Conservation (phyloP, 2,113 vertebrate genomes). For the Clinocottus analis region DNA sequence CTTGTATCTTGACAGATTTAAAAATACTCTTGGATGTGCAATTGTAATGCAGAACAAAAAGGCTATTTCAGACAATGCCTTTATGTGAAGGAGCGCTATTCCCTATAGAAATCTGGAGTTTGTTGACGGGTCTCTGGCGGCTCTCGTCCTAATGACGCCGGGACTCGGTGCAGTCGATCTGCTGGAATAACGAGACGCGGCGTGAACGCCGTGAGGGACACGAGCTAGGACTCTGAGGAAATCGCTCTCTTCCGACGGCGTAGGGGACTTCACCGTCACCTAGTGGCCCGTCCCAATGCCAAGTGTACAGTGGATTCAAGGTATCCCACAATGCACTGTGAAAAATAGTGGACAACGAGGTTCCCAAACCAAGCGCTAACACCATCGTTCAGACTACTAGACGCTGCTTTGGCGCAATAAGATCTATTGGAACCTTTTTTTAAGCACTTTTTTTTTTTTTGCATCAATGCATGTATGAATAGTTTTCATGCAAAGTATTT, state of each 20-base stretch:
- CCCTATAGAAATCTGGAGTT: conserved; percentile 47
- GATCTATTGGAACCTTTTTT: no score
- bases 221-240: neutral
- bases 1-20: conserved; percentile 41
- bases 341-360: neutral
- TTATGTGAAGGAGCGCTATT: conserved; percentile 42
- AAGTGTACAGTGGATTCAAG: neutral
- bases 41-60: conserved; percentile 30
- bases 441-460: no score
- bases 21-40: conserved; percentile 51
- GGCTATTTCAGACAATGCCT: conserved; percentile 40
- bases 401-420: no score
- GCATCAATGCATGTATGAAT: no score
- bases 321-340: neutral
- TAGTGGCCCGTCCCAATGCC: neutral
- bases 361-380: no score
- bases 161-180: conserved; percentile 31
- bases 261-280: no score
- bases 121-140: conserved; percentile 51
- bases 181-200: conserved; percentile 28
- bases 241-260: no score
- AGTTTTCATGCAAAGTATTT: no score
- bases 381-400: no score
- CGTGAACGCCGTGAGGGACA: no score
- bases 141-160: conserved; percentile 48